A percentile compares a stretch with the other conserved stretches of the same genome.
Evolutionary conservation across 1,140 invertebrate genomes (phyloP).

Genomic region (Notospermus geniculatus): DNA sequence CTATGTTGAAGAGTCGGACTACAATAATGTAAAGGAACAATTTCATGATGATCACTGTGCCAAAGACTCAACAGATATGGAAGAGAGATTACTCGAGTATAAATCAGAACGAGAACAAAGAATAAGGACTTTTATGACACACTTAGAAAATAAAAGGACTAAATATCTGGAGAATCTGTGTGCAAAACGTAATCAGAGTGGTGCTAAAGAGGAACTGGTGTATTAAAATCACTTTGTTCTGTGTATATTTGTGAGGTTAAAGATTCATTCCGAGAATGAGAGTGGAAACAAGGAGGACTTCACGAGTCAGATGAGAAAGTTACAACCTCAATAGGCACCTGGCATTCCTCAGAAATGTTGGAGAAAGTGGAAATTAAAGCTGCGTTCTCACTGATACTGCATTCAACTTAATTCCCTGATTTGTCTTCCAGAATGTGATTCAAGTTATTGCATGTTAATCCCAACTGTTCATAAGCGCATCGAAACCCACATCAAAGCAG

Average conservation of each 20-base stretch:
- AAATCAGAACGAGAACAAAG: constrained; percentile 27
- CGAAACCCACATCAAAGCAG: too few relatives aligned
- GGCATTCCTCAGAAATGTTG: too few relatives aligned
- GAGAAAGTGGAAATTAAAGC: too few relatives aligned
- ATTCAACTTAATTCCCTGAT: too few relatives aligned
- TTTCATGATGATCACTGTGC: not conserved
- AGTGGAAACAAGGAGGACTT: too few relatives aligned
- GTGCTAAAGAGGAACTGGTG: not conserved
- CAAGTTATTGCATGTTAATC: too few relatives aligned
- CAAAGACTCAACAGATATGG: constrained; percentile 18
- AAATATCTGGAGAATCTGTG: constrained; percentile 21
- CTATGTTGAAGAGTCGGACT: constrained; percentile 33
- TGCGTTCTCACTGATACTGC: too few relatives aligned
- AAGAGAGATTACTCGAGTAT: constrained; percentile 28
- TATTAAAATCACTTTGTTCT: not conserved
- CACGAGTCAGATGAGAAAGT: too few relatives aligned
- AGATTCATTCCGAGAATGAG: too few relatives aligned
- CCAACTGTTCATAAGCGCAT: too few relatives aligned
- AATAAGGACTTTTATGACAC: constrained; percentile 33
- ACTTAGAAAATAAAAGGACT: constrained; percentile 30
- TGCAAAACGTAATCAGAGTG: constrained; percentile 5
- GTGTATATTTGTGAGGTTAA: not conserved
- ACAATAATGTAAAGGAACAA: constrained; percentile 23
- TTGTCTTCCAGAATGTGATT: too few relatives aligned
- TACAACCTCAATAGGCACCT: too few relatives aligned